Conservation (phyloP, 2,113 vertebrate species). For the Chaetops frenatus region DNA sequence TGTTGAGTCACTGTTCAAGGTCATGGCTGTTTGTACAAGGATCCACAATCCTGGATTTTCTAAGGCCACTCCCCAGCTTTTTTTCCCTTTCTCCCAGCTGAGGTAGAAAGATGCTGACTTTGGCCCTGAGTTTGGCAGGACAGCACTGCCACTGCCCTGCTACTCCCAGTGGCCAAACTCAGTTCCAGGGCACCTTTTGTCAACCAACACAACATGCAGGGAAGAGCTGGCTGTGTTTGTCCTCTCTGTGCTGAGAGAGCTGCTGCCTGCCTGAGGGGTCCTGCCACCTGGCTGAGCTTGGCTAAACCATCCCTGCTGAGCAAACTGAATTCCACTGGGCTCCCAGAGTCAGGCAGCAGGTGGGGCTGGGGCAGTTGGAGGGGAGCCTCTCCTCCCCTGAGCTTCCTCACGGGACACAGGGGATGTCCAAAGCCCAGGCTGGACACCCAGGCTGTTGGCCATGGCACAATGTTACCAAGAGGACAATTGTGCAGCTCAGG, state of each 20-base stretch:
- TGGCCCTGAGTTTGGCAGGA: not conserved
- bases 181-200: not conserved
- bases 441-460: not conserved
- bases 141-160: not conserved
- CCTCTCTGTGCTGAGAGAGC: accelerated
- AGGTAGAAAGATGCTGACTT: not conserved
- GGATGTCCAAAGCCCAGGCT: accelerated
- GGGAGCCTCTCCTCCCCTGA: accelerated
- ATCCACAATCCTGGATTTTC: not conserved
- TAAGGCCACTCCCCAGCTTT: not conserved
- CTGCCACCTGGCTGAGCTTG: not conserved
- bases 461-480: accelerated
- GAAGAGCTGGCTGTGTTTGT: not conserved
- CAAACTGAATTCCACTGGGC: accelerated
- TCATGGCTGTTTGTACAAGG: not conserved
- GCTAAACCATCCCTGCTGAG: not conserved
- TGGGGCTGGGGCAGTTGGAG: not conserved
- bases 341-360: not conserved
- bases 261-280: not conserved
- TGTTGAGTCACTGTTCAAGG: not conserved
- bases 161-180: not conserved
- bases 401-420: not conserved
- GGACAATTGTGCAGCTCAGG: not conserved
- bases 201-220: not conserved
- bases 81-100: not conserved